Base-by-base conservation (phyloP, 2,113 vertebrate species). In the Sula dactylatra region DNA sequence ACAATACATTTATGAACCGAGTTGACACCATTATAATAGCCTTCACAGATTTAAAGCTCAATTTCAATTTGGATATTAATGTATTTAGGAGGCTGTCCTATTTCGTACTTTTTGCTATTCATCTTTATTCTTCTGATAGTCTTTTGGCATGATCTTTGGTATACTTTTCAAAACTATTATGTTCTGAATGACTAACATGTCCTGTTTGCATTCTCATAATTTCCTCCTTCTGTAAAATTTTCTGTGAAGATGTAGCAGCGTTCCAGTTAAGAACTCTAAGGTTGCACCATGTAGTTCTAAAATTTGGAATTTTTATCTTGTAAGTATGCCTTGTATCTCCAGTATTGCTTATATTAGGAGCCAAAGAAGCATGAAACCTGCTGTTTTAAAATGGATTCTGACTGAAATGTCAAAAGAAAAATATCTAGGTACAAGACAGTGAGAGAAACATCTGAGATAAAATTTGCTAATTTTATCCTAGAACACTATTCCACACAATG, bases 341-440 rank as follows among this genome's bases (percentile, higher is more conserved):
- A 59, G 49, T 55, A 70, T 83, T 90, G 17, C 29, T 69, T 92
- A 9, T 76, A 45, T 76, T 73, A 82, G 42, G 47, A 89, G 16
- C 8, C 21, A 72, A 89, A 92, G 31, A 84, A 90, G 58, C 36
- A 80, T 77, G 79, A 94, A 91, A 89, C 19, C 22, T 87, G 40
- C 18, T 79, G 44, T 65, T 97, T 84, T 72, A 83, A 93, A 91
- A 86, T 58, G 17, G 17, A 82, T 11, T 82, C 84, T 93, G 69
- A 78, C 47, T 64, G 59, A 91, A 96, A 86, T 82, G 59, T 92
- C 86, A 52, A 59, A 92, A 80, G 74, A 80, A 88, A 95, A 78
- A 88, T 69, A 81, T 18, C 55, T 74, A 64, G 25, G 83, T 95
- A 55, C 34, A 82, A 86, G 76, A 79, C 26, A 52, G 54, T 40